Evolutionary conservation across 2,113 vertebrate species (phyloP), one percentile per base, ranked within the genome.

Genomic region (Bettongia penicillata): DNA sequence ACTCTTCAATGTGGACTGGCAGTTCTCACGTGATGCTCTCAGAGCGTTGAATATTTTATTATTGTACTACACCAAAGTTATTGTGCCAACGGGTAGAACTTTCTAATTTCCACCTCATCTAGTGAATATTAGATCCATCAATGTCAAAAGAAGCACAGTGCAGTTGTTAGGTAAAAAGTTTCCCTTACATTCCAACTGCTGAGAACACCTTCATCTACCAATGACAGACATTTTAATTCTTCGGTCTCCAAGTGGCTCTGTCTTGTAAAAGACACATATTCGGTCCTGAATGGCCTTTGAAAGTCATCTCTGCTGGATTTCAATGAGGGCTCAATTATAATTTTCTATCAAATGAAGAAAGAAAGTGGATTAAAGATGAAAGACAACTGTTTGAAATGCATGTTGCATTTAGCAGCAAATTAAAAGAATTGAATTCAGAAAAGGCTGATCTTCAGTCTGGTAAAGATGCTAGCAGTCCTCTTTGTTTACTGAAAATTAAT

Each of bases 401-500:
- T 68, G 92, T 55, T 95, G 43, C 91, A 93, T 98, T 98, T 95
- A 26, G 52, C 68, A 95, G 84, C 51, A 57, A 98, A 95, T 23
- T 47, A 51, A 51, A 97, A 91, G 91, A 96, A 96, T 0, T 4
- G 2, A 7, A 68, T 97, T 92, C 51, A 97, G 93, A 97, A 95
- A 55, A 96, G 95, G 90, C 92, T 96, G 11, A 95, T 97, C 95
- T 96, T 93, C 94, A 97, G 93, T 55, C 96, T 97, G 53, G 94
- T 90, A 97, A 98, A 97, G 51, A 94, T 19, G 10, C 48, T 11
- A 57, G 89, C 97, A 98, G 98, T 97, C 96, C 96, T 47, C 96
- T 97, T 97, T 98, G 96, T 98, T 98, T 97, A 95, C 91, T 25
- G 94, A 96, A 95, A 98, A 98, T 95, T 94, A 97, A 97, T 96